These are phyloP conservation scores for Achatina immaculata DNA, from an alignment of 1,140 invertebrate genomes.

Conservation along the genomic window DNA sequence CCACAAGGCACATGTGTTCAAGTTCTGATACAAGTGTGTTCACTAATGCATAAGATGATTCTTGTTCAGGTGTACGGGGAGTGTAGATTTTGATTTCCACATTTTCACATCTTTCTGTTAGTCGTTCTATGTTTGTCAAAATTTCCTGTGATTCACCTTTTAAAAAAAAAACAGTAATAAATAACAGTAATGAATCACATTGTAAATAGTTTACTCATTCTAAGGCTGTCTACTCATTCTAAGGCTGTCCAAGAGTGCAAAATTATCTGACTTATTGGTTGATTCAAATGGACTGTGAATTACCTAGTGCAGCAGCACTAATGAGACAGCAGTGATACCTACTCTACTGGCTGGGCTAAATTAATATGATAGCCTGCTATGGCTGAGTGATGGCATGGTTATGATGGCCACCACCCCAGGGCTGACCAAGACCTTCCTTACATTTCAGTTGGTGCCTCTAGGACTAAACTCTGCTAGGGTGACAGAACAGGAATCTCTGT, in stretches of 20 bases:
- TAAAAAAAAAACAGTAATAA: not conserved
- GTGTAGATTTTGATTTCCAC: conserved; percentile 5
- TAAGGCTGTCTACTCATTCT: not conserved
- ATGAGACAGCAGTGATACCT: not conserved
- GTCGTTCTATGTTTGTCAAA: not conserved
- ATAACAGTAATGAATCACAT: not conserved
- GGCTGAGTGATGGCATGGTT: too few relatives aligned
- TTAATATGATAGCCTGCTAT: too few relatives aligned
- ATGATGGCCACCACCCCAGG: too few relatives aligned
- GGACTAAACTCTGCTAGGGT: too few relatives aligned
- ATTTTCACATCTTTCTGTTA: not conserved
- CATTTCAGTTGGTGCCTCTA: too few relatives aligned
- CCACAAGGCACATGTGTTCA: not conserved
- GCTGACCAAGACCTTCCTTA: too few relatives aligned
- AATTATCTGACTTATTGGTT: not conserved
- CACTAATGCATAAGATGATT: not conserved
- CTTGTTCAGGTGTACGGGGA: not conserved
- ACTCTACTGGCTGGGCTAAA: too few relatives aligned
- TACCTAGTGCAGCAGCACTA: not conserved
- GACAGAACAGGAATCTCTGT: too few relatives aligned
- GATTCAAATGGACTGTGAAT: not conserved
- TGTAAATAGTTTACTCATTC: not conserved
- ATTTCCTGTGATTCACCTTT: conserved; percentile 8
- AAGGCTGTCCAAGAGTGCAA: not conserved
- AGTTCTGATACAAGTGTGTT: conserved; percentile 3